Base-by-base conservation (phyloP, 1,140 invertebrate genomes). In the Apis mellifera region DNA sequence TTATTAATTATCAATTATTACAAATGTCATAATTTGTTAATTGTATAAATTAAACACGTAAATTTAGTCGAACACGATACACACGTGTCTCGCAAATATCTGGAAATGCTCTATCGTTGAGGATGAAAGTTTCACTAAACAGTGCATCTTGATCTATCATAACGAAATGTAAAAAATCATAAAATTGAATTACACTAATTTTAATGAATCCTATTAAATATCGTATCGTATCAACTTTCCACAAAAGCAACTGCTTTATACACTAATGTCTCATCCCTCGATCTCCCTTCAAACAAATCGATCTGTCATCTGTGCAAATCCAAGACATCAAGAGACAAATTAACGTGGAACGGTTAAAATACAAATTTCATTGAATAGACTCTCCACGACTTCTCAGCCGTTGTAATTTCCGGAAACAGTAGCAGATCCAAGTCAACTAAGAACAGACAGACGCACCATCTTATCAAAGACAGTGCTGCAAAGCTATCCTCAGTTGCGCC, bases 401-500 rank as follows among this genome's bases (percentile, higher is more conserved):
- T 11, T 62, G 68, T 78, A 82, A 85, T 70, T 86, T 74, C 54
- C 42, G 17, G 57, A 70, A 74, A 65, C 52, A 59, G 8, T 4
- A 42, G 9, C 26, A 9, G 8, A 50, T 15, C 26, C 42, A 19
- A 42, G 48, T 21, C 26, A 48, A 54, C 68, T 65, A 71, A 82
- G 59, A 73, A 55, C 42, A 26, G 32, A 12, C 68, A 48, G 23
- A 60, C 59, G 71, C 64, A 55, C 62, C 52, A 85, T 77, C 65
- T 85, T 83, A 86, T 80, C 66, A 52, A 13, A 9, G 19, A 42
- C 42, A 17, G 4, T 15, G 32, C 19, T 71, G 65, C 69, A 78
- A 75, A 84, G 60, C 42, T 86, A 86, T 79, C 76, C 68, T 62
- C 65, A 42, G 23, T 83, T 48, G 70, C 55, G 8, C 9, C 52